Base-by-base conservation (phyloP, 2,113 vertebrate genomes). In the Pitta sordida region DNA sequence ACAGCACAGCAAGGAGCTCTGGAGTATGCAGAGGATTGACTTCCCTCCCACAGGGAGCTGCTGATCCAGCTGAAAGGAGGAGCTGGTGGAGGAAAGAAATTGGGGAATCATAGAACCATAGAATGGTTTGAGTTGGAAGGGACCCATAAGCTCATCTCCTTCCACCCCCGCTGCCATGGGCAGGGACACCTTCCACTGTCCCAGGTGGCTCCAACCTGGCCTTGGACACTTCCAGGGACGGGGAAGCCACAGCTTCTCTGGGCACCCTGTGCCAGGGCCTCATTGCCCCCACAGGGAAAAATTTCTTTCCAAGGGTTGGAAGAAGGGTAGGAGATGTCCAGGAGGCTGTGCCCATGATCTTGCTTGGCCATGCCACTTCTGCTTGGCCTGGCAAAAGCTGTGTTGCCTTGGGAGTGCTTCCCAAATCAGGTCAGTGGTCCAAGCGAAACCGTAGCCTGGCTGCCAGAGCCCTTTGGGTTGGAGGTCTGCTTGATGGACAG, bases 261-360 rank as follows among this genome's bases (percentile, higher is more conserved):
- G 37, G 16, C 44, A 60, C 1, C 27, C 60, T 60, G 46, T 82
- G 39, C 46, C n/a, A 53, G 52, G 32, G 27, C 32, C 15, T 39
- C 0, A 0, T 4, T 46, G 24, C 11, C 53, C 39, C 75, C 34
- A 6, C 0, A 0, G 62, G 53, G 16, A 34, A 26, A 9, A 34
- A 46, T 68, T 75, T 46, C 46, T 68, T 46, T 30, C 62, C 6
- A 2, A 48, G 53, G 7, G 20, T 9, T 39, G 39, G 62, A 21
- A 0, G 0, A 84, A 81, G 55, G n/a, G 29, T 43, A 76, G 56
- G 76, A 62, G 63, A 60, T 82, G 37, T 18, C 70, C 30, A 1
- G 11, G 49, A 76, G 22, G 30, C 19, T 12, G 23, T 53, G 22
- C 7, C 49, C 0, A 0, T 71, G 60, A 27, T 41, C 46, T 60